Base-by-base conservation (phyloP, 2,888 invertebrate species). In the Mamestra brassicae region DNA sequence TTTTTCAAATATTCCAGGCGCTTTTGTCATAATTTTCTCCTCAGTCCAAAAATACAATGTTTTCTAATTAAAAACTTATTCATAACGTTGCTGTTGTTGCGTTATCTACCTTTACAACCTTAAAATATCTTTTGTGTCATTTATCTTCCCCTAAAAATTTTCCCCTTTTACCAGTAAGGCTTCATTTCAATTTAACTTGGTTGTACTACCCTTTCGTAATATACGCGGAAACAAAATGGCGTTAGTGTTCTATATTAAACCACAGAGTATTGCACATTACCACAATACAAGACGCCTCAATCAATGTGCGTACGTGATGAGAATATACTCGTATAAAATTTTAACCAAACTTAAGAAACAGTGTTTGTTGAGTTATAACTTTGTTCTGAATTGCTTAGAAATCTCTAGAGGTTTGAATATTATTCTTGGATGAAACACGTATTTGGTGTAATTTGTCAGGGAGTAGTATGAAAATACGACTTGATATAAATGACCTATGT, bases 201-300 rank as follows among this genome's bases (percentile, higher is more conserved):
- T 57, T 38, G 62, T 15, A 42, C 5, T 38, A 67, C 38, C 69
- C 74, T 57, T 80, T 66, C 38, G 45, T 52, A 47, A 67, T 60
- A 61, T 81, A 64, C 65, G 45, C 50, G 13, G 38, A 26, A 77
- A 74, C 47, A 52, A 67, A 42, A 73, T 67, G 42, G 45, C 36
- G 34, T 50, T 50, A 47, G 62, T 57, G 64, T 13, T 72, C 71
- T 47, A 77, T 70, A 76, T 64, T 83, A 74, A 73, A 86, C 85
- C 86, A 45, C 82, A 74, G 68, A 76, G 60, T 66, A 72, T 84
- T 79, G 58, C 71, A 72, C 70, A 68, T 75, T 60, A 71, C 80
- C 77, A 64, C 84, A 82, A 34, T n/a, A 38, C 69, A 54, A 78
- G 71, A 66, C 68, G 60, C 70, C 45, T 73, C 81, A 75, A 84